Conservation (phyloP, 2,113 vertebrate species). For the Urocolius indicus region DNA sequence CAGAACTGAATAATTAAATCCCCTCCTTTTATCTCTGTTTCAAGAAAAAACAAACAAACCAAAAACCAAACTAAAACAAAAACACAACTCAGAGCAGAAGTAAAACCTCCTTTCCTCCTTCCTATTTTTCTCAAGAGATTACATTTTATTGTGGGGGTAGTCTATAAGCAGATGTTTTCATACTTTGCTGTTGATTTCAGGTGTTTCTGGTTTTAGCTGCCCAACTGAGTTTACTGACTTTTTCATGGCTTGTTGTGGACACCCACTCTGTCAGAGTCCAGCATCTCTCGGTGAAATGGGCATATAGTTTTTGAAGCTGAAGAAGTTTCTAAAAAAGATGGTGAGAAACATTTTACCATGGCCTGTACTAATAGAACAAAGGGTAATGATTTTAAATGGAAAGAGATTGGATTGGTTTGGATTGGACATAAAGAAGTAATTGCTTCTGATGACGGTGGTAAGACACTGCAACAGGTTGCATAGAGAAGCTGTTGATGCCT, state of each 20-base stretch:
- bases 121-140: not conserved
- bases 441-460: accelerated
- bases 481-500: not conserved
- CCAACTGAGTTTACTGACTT: accelerated
- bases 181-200: not conserved
- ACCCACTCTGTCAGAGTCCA: not conserved
- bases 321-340: not conserved
- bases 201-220: not conserved
- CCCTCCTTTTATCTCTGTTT: not conserved
- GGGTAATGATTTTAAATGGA: accelerated
- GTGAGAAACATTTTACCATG: not conserved
- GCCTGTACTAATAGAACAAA: not conserved
- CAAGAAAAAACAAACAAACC: not conserved
- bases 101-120: not conserved
- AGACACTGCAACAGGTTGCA: not conserved
- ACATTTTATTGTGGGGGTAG: not conserved
- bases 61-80: not conserved
- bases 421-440: not conserved
- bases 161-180: not conserved
- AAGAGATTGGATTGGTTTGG: not conserved
- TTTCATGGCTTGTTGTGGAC: not conserved
- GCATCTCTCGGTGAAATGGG: not conserved
- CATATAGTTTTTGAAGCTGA: not conserved
- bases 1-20: not conserved
- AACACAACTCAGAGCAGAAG: not conserved